phyloP scores from a whole-genome alignment of 2,888 invertebrate species.

The Megaustenia siamemsis region DNA sequence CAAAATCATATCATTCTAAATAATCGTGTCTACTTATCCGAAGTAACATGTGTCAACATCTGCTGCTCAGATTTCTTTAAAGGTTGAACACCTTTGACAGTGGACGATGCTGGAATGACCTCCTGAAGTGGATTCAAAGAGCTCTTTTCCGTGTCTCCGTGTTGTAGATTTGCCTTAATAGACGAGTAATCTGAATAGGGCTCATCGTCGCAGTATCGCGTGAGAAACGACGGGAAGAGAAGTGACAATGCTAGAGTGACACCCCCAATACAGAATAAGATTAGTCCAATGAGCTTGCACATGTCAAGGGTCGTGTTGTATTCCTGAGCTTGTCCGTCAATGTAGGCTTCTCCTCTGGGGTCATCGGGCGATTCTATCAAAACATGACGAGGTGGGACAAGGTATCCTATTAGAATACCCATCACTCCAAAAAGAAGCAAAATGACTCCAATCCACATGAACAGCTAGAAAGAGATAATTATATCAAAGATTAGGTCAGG shows the following conservation, averaged over 20 bases:
- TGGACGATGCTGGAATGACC: constrained; percentile 78
- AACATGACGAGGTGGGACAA: constrained; percentile 78
- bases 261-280: constrained; percentile 81
- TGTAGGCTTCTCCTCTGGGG: constrained; percentile 59
- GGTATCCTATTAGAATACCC: constrained; percentile 81
- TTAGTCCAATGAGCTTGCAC: constrained; percentile 81
- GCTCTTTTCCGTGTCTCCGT: constrained; percentile 60
- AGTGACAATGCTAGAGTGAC: constrained; percentile 81
- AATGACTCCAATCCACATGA: constrained; percentile 81
- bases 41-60: constrained; percentile 63
- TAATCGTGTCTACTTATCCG: neutral
- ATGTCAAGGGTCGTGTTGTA: constrained; percentile 81
- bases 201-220: constrained; percentile 79
- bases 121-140: constrained; percentile 74
- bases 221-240: constrained; percentile 81
- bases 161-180: constrained; percentile 69
- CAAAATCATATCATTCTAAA: too few relatives aligned
- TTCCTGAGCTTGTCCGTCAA: constrained; percentile 79
- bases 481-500: too few relatives aligned
- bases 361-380: constrained; percentile 28
- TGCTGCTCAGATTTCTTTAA: constrained; percentile 70
- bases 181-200: constrained; percentile 65
- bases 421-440: constrained; percentile 81
- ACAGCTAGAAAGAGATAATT: constrained; percentile 63
- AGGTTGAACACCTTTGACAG: constrained; percentile 79